Evolutionary conservation across 2,797 vertebrate genomes (phyloP), one percentile per base, ranked within the genome.

Genomic region (Halcyon leucocephala): DNA sequence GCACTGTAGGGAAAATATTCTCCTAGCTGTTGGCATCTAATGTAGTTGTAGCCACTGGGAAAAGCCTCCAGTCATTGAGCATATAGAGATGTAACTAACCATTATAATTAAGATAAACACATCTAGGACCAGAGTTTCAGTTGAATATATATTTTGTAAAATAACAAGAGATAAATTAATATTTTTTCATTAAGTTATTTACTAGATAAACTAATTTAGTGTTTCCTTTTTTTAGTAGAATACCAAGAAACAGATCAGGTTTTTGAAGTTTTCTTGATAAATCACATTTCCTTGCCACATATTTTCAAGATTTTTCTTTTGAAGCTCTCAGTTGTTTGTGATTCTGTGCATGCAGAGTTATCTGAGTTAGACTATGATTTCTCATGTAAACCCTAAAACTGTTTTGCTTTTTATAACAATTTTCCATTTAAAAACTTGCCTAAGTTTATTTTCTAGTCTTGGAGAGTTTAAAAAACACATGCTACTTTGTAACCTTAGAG

Each of bases 241-340:
- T 74, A 44, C 17, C 3, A 2, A 37, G 28, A 89, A 96, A 65
- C 17, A 73, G 49, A 76, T 39, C 7, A 0, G 1, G 72, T 96
- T 97, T 57, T 55, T 87, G 62, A 89, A 64, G 80, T 90, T 87
- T 89, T 37, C n/a, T 95, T 74, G 54, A 52, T 60, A 86, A 70
- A 79, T 79, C 28, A 37, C 46, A 33, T 69, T 82, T 90, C 26
- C 35, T 87, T 87, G 55, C n/a, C 10, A 12, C 9, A 1, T 90
- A 76, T 89, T 92, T 69, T 71, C 65, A 78, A 26, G 12, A 4
- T 42, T 69, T 81, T 72, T 49, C 17, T 58, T 92, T 92, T 64
- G 49, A 74, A 57, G 15, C 14, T 79, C 26, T 62, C 17, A 31
- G 13, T 88, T 77, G 12, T 69, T 67, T 81, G 39, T 80, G 33